phyloP scores from a whole-genome alignment of 2,113 vertebrate species.

The Alectura lathami region DNA sequence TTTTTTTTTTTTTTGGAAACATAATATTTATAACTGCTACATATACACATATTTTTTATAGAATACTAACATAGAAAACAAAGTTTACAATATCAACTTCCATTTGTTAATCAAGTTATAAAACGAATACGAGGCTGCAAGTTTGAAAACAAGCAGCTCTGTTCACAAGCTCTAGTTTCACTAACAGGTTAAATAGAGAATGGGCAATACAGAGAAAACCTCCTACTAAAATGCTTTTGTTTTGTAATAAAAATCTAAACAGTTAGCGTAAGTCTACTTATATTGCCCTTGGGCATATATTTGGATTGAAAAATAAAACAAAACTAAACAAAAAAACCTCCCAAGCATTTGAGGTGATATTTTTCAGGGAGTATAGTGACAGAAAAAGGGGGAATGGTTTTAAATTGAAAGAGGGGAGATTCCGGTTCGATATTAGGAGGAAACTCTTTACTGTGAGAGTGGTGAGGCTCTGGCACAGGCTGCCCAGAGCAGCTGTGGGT shows the following conservation, averaged over 20 bases:
- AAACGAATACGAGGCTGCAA: neutral
- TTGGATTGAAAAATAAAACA: neutral
- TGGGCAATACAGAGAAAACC: neutral
- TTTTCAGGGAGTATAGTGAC: neutral
- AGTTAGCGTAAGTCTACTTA: neutral
- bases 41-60: neutral
- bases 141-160: neutral
- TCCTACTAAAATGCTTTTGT: neutral
- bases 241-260: neutral
- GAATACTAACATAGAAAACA: neutral
- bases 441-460: neutral
- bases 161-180: neutral
- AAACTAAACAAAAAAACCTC: neutral
- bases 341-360: neutral
- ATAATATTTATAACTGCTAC: neutral
- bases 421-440: neutral
- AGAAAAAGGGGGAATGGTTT: neutral
- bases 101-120: neutral
- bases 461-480: neutral
- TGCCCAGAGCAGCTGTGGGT: neutral
- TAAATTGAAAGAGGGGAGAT: neutral
- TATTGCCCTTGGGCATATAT: neutral
- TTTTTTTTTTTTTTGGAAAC: neutral
- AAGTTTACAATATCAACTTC: neutral
- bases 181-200: neutral